Percentiles rank a stretch among this genome's conserved stretches.
Conservation (phyloP, 2,888 invertebrate genomes). For the Tipula vernalis region DNA sequence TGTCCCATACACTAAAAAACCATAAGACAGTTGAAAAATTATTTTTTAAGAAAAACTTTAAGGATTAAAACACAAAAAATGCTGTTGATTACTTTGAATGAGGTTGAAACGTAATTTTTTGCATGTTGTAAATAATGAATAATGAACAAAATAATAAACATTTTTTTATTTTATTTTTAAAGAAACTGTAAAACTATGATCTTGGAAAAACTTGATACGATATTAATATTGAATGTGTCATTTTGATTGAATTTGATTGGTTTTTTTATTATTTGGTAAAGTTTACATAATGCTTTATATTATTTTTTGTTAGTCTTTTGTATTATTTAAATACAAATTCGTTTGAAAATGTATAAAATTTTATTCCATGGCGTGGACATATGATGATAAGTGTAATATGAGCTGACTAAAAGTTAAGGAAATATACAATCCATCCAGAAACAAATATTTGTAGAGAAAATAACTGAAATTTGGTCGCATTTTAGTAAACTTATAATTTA, state of each 20-base stretch:
- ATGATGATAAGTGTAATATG: too few relatives aligned
- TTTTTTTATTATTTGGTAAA: not conserved
- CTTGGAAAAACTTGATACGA: not conserved
- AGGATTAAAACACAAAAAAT: not conserved
- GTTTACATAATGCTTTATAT: not conserved
- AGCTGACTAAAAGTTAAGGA: too few relatives aligned
- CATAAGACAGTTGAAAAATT: not conserved
- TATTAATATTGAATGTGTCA: not conserved
- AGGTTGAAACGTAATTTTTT: not conserved
- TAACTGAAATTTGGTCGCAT: too few relatives aligned
- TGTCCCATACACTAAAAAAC: not conserved
- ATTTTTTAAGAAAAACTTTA: not conserved
- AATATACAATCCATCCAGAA: too few relatives aligned
- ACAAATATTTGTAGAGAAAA: too few relatives aligned
- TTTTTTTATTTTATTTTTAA: too few relatives aligned
- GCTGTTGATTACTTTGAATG: not conserved
- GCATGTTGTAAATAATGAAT: not conserved
- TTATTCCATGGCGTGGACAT: not conserved
- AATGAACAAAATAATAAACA: not conserved
- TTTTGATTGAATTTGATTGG: conserved; percentile 4
- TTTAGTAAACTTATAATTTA: too few relatives aligned
- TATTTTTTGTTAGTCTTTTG: not conserved
- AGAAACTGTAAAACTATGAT: not conserved
- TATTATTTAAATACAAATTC: not conserved
- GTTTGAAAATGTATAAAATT: not conserved